These are phyloP conservation scores for Rhimphoctona megacephalus DNA, from an alignment of 2,888 invertebrate species.

Conservation along the genomic window DNA sequence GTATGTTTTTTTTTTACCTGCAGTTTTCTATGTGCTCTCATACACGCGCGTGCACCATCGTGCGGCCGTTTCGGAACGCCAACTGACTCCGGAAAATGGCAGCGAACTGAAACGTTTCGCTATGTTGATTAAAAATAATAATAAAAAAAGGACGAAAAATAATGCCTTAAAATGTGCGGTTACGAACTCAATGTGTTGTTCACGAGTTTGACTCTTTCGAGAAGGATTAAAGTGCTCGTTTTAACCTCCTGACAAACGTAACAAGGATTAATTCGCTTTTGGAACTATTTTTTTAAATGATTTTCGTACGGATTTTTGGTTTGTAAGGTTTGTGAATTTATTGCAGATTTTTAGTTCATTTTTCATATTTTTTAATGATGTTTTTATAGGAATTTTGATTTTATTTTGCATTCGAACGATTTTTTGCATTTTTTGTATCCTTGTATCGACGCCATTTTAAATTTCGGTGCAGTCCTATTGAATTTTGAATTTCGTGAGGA, in stretches of 20 bases:
- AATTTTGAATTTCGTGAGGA: background rate
- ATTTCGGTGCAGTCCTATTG: background rate
- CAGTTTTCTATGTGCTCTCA: background rate
- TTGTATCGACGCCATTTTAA: background rate
- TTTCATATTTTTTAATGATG: background rate
- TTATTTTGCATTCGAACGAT: background rate
- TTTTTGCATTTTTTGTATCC: background rate
- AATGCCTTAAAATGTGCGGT: background rate
- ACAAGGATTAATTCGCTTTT: background rate
- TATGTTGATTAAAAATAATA: conserved; percentile 7
- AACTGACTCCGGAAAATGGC: conserved; percentile 60
- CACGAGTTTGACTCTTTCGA: background rate
- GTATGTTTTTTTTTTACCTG: background rate
- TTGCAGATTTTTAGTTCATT: background rate
- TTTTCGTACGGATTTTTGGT: background rate
- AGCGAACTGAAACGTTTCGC: conserved; percentile 54
- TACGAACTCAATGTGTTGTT: background rate
- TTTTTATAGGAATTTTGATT: background rate
- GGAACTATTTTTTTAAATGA: background rate
- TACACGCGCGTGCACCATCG: background rate
- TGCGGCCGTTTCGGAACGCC: conserved; percentile 19
- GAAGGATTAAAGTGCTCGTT: background rate
- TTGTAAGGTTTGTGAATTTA: background rate
- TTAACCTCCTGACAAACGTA: background rate
- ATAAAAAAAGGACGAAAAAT: background rate